Conservation (phyloP, 2,113 vertebrate genomes). For the Crotalus helleri region DNA sequence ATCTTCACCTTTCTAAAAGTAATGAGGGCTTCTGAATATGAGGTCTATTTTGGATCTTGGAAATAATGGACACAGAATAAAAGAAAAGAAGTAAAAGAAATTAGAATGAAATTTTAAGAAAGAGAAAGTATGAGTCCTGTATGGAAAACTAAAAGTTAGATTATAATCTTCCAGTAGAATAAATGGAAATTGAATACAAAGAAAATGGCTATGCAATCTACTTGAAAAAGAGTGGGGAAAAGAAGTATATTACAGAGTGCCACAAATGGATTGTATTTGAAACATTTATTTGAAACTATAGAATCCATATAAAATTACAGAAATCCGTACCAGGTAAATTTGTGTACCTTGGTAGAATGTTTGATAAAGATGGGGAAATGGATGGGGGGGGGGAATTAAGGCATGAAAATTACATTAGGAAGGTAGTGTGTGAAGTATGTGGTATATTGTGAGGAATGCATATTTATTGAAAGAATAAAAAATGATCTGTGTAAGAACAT, state of each 20-base stretch:
- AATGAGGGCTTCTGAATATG: neutral
- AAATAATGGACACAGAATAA: neutral
- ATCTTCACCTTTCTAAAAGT: neutral
- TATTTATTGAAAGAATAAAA: neutral
- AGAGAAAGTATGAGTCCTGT: neutral
- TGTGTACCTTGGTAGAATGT: neutral
- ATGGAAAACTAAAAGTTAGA: neutral
- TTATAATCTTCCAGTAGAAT: neutral
- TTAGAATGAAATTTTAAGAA: neutral
- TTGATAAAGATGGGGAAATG: neutral
- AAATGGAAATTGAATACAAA: neutral
- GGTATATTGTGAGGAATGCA: neutral
- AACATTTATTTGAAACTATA: too few species aligned
- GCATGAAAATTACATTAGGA: neutral
- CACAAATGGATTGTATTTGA: neutral
- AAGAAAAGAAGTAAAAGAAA: neutral
- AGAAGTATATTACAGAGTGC: neutral
- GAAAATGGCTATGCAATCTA: neutral
- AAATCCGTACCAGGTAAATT: neutral
- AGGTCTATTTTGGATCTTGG: neutral
- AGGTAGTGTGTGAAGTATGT: neutral
- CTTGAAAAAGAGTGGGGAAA: neutral
- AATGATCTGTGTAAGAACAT: neutral
- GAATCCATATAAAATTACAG: too few species aligned
- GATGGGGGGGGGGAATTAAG: neutral